phyloP scores from a whole-genome alignment of 2,888 invertebrate genomes.

The Pristionchus arcanus region DNA sequence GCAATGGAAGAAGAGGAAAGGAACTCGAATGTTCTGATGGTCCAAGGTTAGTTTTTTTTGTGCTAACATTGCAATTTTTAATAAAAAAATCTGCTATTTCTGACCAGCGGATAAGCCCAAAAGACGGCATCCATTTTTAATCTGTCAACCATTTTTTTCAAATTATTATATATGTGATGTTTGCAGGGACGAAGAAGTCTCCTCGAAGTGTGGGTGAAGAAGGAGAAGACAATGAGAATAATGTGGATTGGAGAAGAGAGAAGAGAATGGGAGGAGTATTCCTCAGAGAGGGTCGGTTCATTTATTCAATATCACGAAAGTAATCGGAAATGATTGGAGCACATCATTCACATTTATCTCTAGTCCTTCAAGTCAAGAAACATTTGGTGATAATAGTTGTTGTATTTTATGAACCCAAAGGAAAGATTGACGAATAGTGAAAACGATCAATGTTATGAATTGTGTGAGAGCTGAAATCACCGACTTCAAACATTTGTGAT shows the following conservation, averaged over 20 bases:
- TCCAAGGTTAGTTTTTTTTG: neutral
- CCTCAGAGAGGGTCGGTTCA: conserved; percentile 18
- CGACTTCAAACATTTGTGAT: no score
- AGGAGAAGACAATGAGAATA: conserved; percentile 52
- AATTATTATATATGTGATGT: neutral
- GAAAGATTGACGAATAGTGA: no score
- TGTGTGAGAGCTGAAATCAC: no score
- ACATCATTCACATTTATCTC: no score
- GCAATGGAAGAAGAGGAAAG: conserved; percentile 23
- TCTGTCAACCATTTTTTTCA: no score
- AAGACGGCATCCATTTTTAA: neutral
- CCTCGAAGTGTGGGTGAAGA: neutral
- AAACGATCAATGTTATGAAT: no score
- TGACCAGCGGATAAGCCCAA: no score
- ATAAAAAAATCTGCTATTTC: neutral
- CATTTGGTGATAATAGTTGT: no score
- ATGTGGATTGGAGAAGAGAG: conserved; percentile 47
- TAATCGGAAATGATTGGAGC: no score
- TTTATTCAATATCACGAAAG: neutral
- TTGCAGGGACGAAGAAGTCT: conserved; percentile 18
- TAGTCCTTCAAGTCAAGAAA: no score
- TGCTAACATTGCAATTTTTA: neutral
- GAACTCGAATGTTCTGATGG: neutral
- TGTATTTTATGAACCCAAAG: no score
- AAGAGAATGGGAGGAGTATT: conserved; percentile 46